Base-by-base conservation (phyloP, 2,888 invertebrate species). In the Terebella lapidaria region DNA sequence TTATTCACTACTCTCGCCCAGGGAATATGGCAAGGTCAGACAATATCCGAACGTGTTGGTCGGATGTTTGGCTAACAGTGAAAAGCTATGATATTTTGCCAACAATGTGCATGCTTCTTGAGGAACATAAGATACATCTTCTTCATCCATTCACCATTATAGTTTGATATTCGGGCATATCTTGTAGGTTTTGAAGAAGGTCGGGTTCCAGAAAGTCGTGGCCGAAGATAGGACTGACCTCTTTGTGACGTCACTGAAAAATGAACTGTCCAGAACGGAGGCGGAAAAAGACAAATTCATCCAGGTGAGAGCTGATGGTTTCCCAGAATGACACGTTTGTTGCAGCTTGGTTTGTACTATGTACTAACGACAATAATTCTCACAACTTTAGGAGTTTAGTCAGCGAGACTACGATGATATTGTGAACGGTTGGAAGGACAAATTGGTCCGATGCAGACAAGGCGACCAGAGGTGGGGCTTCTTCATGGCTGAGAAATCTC, bases 211-310 rank as follows among this genome's bases (percentile, higher is more conserved):
- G 22, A 74, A 81, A 30, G 83, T 85, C 1, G 66, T 74, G 45
- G 83, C 82, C 1, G 78, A 81, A 60, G 84, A 85, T 70, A 76
- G 79, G 64, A 84, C 85, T 1, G 73, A 76, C 22, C 74, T 81
- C 59, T 85, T 85, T 74, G 74, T 81, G 45, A 77, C 81, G 35
- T 80, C 83, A 54, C 74, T 85, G 20, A 69, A 78, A 18, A 76
- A 73, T 46, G 85, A 85, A 72, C 69, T 84, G 20, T 70, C 71
- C 4, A 74, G 73, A 56, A 79, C 83, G 29, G 73, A 78, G 46
- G 68, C 71, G 25, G 78, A 80, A 49, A 82, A 81, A 65, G 76
- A 79, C 5, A 82, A 81, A 42, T 85, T 84, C 67, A 67, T 84
- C 30, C 54, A 72, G 70, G 78, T 77, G 65, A 61, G 63, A 57